A percentile compares a stretch with the other conserved stretches of the same genome.
phyloP scores from a whole-genome alignment of 2,888 invertebrate genomes.

The Scaptomyza cyrtandrae region DNA sequence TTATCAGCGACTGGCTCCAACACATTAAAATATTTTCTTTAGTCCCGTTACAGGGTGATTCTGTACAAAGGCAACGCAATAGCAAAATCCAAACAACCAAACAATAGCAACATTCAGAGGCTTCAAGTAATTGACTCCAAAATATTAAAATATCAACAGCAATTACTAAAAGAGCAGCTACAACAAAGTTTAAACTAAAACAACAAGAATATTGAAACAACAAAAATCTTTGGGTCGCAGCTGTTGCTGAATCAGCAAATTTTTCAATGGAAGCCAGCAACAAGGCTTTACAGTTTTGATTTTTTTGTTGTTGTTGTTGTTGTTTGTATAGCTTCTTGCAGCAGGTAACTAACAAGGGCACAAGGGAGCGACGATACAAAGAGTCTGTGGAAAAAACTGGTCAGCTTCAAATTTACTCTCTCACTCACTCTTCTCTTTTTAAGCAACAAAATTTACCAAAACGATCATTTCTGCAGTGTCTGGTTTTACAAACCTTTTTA shows the following conservation, averaged over 20 bases:
- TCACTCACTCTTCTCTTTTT: neutral
- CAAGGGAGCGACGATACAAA: slow-evolving; percentile 35
- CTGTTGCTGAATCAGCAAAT: slow-evolving; percentile 65
- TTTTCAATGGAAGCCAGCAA: slow-evolving; percentile 62
- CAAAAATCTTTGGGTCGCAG: slow-evolving; percentile 41
- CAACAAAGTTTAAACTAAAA: slow-evolving; percentile 16
- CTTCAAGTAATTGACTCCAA: slow-evolving; percentile 28
- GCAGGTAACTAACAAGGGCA: slow-evolving; percentile 51
- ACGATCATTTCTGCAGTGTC: slow-evolving; percentile 1
- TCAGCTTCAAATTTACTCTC: slow-evolving; percentile 31
- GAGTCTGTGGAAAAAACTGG: slow-evolving; percentile 44
- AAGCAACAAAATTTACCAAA: slow-evolving; percentile 39
- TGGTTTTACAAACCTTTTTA: slow-evolving; percentile 49
- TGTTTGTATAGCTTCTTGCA: slow-evolving; percentile 38
- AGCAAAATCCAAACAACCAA: slow-evolving; percentile 1
- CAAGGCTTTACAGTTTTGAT: slow-evolving; percentile 62
- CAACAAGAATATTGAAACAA: slow-evolving; percentile 48
- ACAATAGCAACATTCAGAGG: slow-evolving; percentile 23
- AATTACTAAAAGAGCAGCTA: slow-evolving; percentile 12
- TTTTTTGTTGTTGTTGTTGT: slow-evolving; percentile 30
- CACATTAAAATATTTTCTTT: neutral
- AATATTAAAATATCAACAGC: slow-evolving; percentile 45
- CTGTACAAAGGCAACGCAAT: neutral
- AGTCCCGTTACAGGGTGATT: slow-evolving; percentile 11
- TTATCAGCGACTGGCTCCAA: neutral